Percentiles rank a stretch among this genome's conserved stretches.
These are phyloP conservation scores for Busseola fusca DNA, from an alignment of 2,888 invertebrate genomes.

Conservation along the genomic window DNA sequence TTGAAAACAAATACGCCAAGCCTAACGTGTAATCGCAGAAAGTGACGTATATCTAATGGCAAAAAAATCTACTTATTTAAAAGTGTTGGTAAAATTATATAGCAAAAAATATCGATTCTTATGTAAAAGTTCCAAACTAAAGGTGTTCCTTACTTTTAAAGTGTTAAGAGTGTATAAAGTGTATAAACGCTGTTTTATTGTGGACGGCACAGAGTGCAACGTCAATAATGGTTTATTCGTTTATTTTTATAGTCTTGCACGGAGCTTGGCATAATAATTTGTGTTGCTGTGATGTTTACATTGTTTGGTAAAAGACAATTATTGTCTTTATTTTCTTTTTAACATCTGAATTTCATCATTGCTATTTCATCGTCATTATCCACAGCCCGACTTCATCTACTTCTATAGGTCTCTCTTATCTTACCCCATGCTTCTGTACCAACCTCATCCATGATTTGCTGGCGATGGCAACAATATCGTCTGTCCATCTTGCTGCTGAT, in stretches of 20 bases:
- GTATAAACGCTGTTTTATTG: constrained; percentile 43
- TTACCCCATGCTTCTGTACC: not conserved
- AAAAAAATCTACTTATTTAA: not conserved
- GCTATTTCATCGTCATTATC: not conserved
- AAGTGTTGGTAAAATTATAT: not conserved
- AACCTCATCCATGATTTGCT: not conserved
- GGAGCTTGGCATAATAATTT: constrained; percentile 9
- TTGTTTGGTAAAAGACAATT: not conserved
- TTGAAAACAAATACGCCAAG: not conserved
- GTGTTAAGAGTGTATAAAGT: constrained; percentile 43
- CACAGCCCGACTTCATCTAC: too few relatives aligned
- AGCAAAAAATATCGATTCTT: constrained; percentile 30
- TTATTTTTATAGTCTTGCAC: constrained; percentile 29
- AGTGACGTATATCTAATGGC: too few relatives aligned
- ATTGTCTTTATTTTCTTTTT: not conserved
- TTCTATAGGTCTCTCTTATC: too few relatives aligned
- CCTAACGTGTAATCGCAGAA: not conserved
- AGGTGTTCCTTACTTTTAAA: constrained; percentile 45
- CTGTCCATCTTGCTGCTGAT: not conserved
- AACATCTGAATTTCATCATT: not conserved
- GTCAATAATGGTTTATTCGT: constrained; percentile 41
- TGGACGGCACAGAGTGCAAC: constrained; percentile 20
- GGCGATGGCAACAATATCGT: not conserved
- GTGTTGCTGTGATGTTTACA: constrained; percentile 10
- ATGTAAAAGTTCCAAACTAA: constrained; percentile 49